Conservation (phyloP, 1,140 invertebrate genomes). For the Doryteuthis pealeii region DNA sequence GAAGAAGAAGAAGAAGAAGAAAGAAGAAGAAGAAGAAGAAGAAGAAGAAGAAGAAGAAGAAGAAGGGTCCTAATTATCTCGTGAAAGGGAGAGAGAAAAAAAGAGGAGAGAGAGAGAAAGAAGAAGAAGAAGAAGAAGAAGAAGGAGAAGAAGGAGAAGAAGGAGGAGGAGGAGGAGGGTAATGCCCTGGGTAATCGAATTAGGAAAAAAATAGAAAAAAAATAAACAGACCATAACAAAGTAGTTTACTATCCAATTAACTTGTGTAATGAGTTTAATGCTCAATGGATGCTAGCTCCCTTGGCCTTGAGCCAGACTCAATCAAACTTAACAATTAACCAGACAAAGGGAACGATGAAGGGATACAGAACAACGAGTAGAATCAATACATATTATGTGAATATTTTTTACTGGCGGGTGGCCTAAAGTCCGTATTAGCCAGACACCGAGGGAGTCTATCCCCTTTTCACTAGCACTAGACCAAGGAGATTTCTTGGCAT, state of each 20-base stretch:
- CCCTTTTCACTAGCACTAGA: too few relatives aligned
- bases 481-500: too few relatives aligned
- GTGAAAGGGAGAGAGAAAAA: background rate
- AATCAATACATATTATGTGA: too few relatives aligned
- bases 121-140: slow-evolving; percentile 17
- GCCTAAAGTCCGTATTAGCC: too few relatives aligned
- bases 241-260: background rate
- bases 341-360: too few relatives aligned
- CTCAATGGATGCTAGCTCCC: background rate
- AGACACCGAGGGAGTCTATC: too few relatives aligned
- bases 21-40: background rate
- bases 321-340: too few relatives aligned
- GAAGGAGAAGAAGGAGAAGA: slow-evolving; percentile 14
- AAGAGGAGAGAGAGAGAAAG: background rate
- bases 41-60: background rate
- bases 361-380: too few relatives aligned
- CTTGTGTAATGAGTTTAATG: background rate
- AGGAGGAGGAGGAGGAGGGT: background rate
- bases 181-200: too few relatives aligned
- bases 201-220: too few relatives aligned
- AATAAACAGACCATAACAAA: background rate
- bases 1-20: background rate
- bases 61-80: background rate
- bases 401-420: too few relatives aligned
- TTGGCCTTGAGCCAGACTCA: too few relatives aligned